These are phyloP conservation scores for Pterobdella sp. DNA, from an alignment of 2,888 invertebrate species.

Conservation along the genomic window DNA sequence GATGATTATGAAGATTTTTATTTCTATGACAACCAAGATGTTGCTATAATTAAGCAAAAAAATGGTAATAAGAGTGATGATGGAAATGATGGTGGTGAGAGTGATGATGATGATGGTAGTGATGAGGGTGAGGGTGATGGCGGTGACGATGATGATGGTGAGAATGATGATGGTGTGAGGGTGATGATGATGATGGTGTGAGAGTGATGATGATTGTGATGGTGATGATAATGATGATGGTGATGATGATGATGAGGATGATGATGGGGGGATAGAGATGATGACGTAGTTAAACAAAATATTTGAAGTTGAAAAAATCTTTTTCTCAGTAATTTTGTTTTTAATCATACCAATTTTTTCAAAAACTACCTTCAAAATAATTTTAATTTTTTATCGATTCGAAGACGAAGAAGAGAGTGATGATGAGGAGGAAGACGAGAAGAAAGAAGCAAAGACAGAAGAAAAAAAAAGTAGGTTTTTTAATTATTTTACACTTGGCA, in stretches of 20 bases:
- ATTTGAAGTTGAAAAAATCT: background rate
- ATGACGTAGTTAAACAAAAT: background rate
- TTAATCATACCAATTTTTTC: too few species aligned
- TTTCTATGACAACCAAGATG: background rate
- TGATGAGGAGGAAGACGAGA: background rate
- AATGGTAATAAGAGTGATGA: background rate
- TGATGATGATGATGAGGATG: background rate
- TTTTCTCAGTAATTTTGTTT: too few species aligned
- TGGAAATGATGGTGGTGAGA: background rate
- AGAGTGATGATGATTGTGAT: background rate
- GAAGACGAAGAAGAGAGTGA: background rate
- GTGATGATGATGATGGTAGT: background rate
- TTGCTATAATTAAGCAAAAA: background rate
- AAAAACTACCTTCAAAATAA: too few species aligned
- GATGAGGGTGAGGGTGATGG: slow-evolving; percentile 7
- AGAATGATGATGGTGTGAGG: background rate
- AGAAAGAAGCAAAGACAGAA: background rate
- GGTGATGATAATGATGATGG: background rate
- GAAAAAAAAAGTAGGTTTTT: background rate
- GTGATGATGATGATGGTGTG: background rate
- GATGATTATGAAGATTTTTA: slow-evolving; percentile 28
- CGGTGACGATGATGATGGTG: slow-evolving; percentile 8
- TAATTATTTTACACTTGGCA: too few species aligned
- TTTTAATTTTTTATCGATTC: too few species aligned
- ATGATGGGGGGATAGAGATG: background rate